Conservation (phyloP, 2,888 invertebrate genomes). For the Catocala sponsa region DNA sequence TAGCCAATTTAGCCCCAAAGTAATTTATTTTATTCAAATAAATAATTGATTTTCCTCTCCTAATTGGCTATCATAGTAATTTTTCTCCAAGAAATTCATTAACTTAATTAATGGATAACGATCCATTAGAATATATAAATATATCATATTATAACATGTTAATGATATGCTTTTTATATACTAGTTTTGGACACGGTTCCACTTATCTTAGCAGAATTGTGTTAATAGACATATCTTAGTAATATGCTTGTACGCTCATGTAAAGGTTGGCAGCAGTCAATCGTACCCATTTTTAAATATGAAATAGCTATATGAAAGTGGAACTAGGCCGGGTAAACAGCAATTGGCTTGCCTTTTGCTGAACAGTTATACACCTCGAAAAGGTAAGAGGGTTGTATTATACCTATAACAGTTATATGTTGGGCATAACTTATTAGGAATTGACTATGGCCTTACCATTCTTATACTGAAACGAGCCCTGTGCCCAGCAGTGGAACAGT, state of each 20-base stretch:
- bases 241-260: no score
- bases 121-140: conserved; percentile 36
- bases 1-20: neutral
- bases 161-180: conserved; percentile 19
- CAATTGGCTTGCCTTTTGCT: no score
- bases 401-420: no score
- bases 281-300: no score
- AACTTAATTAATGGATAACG: conserved; percentile 29
- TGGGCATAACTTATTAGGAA: no score
- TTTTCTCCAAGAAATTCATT: conserved; percentile 30
- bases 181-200: neutral
- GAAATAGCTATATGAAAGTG: neutral
- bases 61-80: conserved; percentile 29
- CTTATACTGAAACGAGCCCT: no score
- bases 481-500: no score
- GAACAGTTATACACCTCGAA: neutral
- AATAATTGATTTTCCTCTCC: conserved; percentile 21
- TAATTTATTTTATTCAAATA: conserved; percentile 15
- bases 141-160: conserved; percentile 31
- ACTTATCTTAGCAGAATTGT: neutral
- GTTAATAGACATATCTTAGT: no score
- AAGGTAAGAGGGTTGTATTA: no score
- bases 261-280: no score
- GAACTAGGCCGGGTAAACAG: no score
- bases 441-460: no score